Percentiles rank a stretch among this genome's conserved stretches.
Conservation (phyloP, 2,113 vertebrate species). For the Tyrannus savana region DNA sequence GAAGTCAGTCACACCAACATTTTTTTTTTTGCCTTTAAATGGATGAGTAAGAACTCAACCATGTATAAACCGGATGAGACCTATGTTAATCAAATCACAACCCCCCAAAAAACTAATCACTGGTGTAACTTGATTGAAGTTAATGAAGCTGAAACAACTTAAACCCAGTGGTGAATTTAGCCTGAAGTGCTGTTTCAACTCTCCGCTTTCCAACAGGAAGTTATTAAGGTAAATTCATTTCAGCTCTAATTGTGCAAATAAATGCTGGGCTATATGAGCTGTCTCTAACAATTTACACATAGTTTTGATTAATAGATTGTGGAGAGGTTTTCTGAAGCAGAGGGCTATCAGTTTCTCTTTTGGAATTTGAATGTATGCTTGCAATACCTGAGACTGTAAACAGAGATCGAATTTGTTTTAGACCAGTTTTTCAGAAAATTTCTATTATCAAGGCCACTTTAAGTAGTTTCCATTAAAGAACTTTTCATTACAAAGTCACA, state of each 20-base stretch:
- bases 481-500: background rate
- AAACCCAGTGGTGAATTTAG: background rate
- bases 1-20: background rate
- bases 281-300: background rate
- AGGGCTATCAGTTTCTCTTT: background rate
- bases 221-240: background rate
- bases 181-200: background rate
- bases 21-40: background rate
- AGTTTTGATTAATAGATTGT: background rate
- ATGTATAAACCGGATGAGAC: background rate
- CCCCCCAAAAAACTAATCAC: background rate
- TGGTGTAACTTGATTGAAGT: background rate
- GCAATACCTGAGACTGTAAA: background rate
- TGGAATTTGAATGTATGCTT: background rate
- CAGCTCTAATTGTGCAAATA: background rate
- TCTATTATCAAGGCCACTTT: background rate
- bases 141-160: background rate
- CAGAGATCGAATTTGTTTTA: background rate
- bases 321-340: background rate
- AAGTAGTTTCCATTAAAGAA: background rate
- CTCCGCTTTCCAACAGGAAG: background rate
- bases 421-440: background rate
- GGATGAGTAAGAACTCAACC: background rate
- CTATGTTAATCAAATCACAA: background rate
- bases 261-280: background rate